Evolutionary conservation across 2,888 invertebrate species (phyloP), one percentile per base, ranked within the genome.

Genomic region (Catocala nupta): DNA sequence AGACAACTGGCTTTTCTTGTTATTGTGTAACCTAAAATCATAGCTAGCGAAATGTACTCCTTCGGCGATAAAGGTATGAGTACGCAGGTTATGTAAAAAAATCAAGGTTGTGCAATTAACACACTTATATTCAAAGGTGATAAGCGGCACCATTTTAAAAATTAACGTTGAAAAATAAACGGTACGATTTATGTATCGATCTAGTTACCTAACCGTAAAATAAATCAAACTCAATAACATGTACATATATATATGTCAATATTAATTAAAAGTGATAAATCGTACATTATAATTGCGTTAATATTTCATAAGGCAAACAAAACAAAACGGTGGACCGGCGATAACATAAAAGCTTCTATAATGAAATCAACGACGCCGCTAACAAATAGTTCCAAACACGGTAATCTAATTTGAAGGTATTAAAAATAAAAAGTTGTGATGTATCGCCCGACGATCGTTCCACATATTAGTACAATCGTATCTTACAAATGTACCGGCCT

Each of bases 331-430:
- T 70, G 67, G 65, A 57, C 58, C 72, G 68, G 83, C 83, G 83
- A 89, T 83, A 81, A 80, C 80, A 83, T 82, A 86, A 25, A 89
- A 85, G 82, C 73, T 63, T 57, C 68, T 63, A 69, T 90, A 91
- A 91, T 89, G 81, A 89, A 91, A 90, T 91, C 88, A 90, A 85
- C 82, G 77, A 72, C 71, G 77, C 82, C 70, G 77, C 81, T 87
- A 83, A 92, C 88, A 87, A 89, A 91, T 86, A 84, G 77, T 79
- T 82, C 62, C 75, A 81, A 86, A 84, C 78, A 79, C 84, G 83
- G 81, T 89, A 87, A 90, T 89, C 89, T 89, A 89, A 91, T 90
- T 88, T 85, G 73, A 70, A 77, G 73, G 71, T 74, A 74, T 71
- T 76, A 80, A 82, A 81, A 78, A 80, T 75, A 83, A 81, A 78